phyloP scores from a whole-genome alignment of 2,888 invertebrate genomes.

The Xestobium rufovillosum region DNA sequence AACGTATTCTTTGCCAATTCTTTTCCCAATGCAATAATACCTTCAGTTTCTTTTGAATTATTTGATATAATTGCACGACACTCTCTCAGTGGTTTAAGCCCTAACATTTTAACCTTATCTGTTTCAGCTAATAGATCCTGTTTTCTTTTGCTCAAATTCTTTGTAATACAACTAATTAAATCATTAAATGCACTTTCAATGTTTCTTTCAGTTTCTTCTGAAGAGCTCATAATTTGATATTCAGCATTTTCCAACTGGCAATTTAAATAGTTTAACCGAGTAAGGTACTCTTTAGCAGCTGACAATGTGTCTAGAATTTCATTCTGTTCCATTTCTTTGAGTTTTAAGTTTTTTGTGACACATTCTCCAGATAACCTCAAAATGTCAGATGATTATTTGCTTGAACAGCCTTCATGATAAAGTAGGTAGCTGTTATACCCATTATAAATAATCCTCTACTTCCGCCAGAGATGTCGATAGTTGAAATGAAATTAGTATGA shows the following conservation, averaged over 20 bases:
- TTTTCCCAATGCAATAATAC: too few species aligned
- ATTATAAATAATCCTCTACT: too few species aligned
- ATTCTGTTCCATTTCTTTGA: conserved; percentile 24
- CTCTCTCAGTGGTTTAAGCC: conserved; percentile 39
- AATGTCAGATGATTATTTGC: too few species aligned
- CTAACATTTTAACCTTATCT: too few species aligned
- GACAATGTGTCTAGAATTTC: conserved; percentile 33
- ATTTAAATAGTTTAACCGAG: conserved; percentile 29
- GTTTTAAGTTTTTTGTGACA: background rate
- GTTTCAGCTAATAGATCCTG: conserved; percentile 29
- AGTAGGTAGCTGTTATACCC: too few species aligned
- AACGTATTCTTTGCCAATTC: too few species aligned
- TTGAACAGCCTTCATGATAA: too few species aligned
- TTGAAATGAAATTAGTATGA: too few species aligned
- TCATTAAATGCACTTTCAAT: conserved; percentile 32
- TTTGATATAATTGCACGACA: conserved; percentile 39
- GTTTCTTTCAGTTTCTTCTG: conserved; percentile 31
- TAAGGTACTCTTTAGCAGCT: conserved; percentile 33
- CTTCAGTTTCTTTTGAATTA: conserved; percentile 27
- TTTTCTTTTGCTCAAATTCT: conserved; percentile 30
- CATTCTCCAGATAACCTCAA: too few species aligned
- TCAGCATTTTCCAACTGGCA: conserved; percentile 31
- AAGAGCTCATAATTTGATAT: conserved; percentile 33
- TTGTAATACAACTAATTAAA: conserved; percentile 26
- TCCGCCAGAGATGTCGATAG: too few species aligned